phyloP scores from a whole-genome alignment of 2,113 vertebrate species.

The Ciconia maguari region DNA sequence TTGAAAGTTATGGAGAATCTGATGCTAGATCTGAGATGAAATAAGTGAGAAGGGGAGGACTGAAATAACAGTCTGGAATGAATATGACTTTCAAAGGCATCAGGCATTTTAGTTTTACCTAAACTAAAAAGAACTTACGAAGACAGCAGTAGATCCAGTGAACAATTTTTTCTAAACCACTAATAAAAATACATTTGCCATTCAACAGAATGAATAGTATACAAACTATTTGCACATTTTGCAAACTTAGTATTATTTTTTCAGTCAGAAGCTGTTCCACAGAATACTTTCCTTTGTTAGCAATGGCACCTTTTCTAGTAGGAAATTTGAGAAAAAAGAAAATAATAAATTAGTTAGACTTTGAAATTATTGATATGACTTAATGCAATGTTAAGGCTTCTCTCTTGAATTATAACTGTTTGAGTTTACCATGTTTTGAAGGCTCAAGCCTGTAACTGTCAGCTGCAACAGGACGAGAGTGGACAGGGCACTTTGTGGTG shows the following conservation, averaged over 20 bases:
- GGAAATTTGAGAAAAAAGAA: not conserved
- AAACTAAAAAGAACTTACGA: not conserved
- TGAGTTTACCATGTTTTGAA: not conserved
- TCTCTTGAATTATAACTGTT: not conserved
- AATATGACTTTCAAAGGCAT: not conserved
- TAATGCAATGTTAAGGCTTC: not conserved
- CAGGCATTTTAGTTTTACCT: not conserved
- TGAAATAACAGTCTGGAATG: slow-evolving; percentile 22
- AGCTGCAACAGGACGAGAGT: not conserved
- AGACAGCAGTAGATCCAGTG: not conserved
- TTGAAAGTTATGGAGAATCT: not conserved
- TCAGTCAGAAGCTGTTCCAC: not conserved
- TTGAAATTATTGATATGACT: not conserved
- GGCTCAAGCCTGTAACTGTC: not conserved
- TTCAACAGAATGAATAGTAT: slow-evolving; percentile 48
- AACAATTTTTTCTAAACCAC: not conserved
- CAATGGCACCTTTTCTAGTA: not conserved
- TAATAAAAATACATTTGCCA: slow-evolving; percentile 15
- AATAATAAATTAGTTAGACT: not conserved
- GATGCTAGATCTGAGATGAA: not conserved
- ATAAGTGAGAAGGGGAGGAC: not conserved
- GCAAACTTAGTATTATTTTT: slow-evolving; percentile 19
- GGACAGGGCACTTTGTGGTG: not conserved
- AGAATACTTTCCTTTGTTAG: not conserved
- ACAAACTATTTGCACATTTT: slow-evolving; percentile 18